A percentile compares a stretch with the other conserved stretches of the same genome.
These are phyloP conservation scores for Lindbergichthys nudifrons DNA, from an alignment of 2,797 vertebrate genomes.

Conservation along the genomic window DNA sequence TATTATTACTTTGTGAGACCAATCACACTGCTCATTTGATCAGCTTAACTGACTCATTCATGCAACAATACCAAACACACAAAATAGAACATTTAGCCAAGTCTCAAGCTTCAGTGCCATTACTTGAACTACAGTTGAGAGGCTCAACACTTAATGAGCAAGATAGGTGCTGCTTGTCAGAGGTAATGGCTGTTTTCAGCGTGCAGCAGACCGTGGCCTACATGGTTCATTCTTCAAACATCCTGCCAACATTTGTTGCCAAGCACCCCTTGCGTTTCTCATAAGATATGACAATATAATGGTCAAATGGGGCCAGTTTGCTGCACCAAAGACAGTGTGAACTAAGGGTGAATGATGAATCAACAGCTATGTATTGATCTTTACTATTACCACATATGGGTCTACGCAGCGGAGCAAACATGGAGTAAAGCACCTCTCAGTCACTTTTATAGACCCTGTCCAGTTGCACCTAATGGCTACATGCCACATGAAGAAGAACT, in stretches of 20 bases:
- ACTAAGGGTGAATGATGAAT: conserved; percentile 75
- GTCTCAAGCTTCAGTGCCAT: conserved; percentile 49
- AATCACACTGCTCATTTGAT: conserved; percentile 24
- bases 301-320: conserved; percentile 79
- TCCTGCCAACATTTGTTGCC: conserved; percentile 78
- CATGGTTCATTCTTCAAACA: conserved; percentile 76
- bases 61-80: conserved; percentile 15
- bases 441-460: conserved; percentile 75
- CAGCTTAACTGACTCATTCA: neutral
- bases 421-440: conserved; percentile 68
- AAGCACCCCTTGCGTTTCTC: conserved; percentile 69
- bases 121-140: conserved; percentile 55
- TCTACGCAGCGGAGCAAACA: conserved; percentile 64
- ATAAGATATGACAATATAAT: conserved; percentile 78
- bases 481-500: conserved; percentile 46
- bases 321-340: conserved; percentile 62
- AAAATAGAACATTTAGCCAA: conserved; percentile 24
- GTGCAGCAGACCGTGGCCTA: conserved; percentile 71
- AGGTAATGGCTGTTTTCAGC: conserved; percentile 76
- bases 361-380: conserved; percentile 76
- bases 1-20: neutral
- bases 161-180: conserved; percentile 77
- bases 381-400: conserved; percentile 72
- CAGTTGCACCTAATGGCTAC: conserved; percentile 61
- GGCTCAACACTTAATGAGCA: conserved; percentile 70